Base-by-base conservation (phyloP, 2,113 vertebrate species). In the Rhineura floridana region DNA sequence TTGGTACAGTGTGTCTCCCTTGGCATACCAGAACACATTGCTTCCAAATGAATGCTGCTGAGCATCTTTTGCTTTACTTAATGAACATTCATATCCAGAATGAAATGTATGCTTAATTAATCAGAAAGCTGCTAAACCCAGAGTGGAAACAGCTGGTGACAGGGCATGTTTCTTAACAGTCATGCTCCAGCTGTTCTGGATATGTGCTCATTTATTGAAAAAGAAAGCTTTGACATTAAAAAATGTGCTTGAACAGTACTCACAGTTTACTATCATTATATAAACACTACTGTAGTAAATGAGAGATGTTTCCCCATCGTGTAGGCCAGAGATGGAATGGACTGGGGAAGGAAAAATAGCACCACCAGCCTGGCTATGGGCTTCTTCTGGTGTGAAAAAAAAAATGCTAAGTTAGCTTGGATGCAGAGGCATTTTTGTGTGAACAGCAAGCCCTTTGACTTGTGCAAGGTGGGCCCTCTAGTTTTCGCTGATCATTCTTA, bases 81-180 rank as follows among this genome's bases (percentile, higher is more conserved):
- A 8, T 73, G 63, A 44, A 1, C 72, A 3, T 0, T 0, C 10
- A 62, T 55, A 84, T 77, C 73, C 88, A 84, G 77, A 84, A 75
- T 5, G 72, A 48, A 90, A 80, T 76, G 44, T 36, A 67, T 33
- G 1, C 17, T 77, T 89, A 88, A 90, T 92, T 91, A 30, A 76
- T 55, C 28, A 75, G 36, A n/a, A 93, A 73, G 67, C 3, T 9
- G 70, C 78, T 78, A 84, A 89, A n/a, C 70, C 3, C 25, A 48
- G 83, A 86, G 12, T 8, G 87, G 83, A 62, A 42, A 1, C 1
- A 88, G 23, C 12, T 81, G 73, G 3, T 0, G 0, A 33, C 6
- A 62, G 8, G 1, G 3, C 17, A 21, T 46, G 23, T 23, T 87
- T 89, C 81, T 88, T 1, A 67, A 36, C 75, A 89, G 67, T 11